A percentile compares a stretch with the other conserved stretches of the same genome.
Conservation (phyloP, 1,140 invertebrate species). For the Zaprionus africanus region DNA sequence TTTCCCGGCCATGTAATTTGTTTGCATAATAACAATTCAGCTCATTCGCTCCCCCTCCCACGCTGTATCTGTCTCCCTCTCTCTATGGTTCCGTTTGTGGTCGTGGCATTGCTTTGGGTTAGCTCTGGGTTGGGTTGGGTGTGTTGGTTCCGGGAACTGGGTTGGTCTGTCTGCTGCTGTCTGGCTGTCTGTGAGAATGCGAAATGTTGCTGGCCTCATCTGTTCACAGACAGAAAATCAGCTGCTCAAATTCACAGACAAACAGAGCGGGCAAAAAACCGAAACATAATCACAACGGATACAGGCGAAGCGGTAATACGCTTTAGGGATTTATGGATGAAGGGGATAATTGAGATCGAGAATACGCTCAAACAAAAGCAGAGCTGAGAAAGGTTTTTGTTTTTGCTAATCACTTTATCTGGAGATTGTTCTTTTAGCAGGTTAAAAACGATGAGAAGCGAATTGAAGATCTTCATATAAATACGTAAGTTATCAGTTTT, state of each 20-base stretch:
- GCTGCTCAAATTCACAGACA: conserved; percentile 77
- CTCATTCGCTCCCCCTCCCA: conserved; percentile 17
- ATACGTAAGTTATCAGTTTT: no score
- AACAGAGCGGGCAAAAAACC: conserved; percentile 28
- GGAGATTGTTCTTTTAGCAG: background rate
- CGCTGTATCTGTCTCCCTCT: background rate
- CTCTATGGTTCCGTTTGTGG: conserved; percentile 30
- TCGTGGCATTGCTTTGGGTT: conserved; percentile 18
- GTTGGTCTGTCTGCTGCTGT: conserved; percentile 19
- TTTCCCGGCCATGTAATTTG: conserved; percentile 70
- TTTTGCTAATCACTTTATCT: background rate
- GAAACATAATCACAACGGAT: conserved; percentile 17
- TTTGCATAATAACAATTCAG: conserved; percentile 81
- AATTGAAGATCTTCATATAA: no score
- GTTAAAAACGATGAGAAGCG: no score
- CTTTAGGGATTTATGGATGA: background rate
- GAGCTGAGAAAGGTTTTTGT: background rate
- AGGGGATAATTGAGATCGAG: background rate
- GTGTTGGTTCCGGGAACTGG: background rate
- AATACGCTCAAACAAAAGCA: background rate
- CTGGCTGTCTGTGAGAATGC: conserved; percentile 26
- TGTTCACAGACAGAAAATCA: conserved; percentile 67
- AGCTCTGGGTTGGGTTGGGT: background rate
- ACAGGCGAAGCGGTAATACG: conserved; percentile 1
- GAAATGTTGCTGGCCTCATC: conserved; percentile 63